These are phyloP conservation scores for Aix galericulata DNA, from an alignment of 2,113 vertebrate species.

Conservation along the genomic window DNA sequence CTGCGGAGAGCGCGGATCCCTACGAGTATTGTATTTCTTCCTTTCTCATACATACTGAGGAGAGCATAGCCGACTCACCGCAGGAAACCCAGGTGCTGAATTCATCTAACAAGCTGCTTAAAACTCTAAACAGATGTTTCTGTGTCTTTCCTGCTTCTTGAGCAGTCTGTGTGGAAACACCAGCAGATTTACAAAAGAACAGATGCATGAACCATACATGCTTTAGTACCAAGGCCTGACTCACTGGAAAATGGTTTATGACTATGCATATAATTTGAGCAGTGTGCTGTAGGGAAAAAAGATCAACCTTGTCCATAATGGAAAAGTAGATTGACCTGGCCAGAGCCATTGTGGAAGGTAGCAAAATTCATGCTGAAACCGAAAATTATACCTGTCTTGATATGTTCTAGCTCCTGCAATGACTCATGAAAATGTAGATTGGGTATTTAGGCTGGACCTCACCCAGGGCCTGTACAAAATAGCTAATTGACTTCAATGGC, in stretches of 20 bases:
- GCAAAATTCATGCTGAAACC: not conserved
- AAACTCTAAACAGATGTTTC: constrained; percentile 69
- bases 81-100: constrained; percentile 52
- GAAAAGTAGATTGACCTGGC: not conserved
- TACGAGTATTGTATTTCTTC: not conserved
- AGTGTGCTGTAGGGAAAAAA: not conserved
- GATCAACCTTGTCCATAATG: not conserved
- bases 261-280: not conserved
- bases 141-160: constrained; percentile 55
- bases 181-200: constrained; percentile 44
- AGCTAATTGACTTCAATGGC: not conserved
- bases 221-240: not conserved
- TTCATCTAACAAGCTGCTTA: constrained; percentile 65
- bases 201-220: constrained; percentile 6
- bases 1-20: not conserved
- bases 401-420: not conserved
- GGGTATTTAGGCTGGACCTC: constrained; percentile 5
- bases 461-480: not conserved
- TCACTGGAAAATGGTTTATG: constrained; percentile 11
- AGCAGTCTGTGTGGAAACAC: constrained; percentile 55
- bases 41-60: not conserved
- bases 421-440: constrained; percentile 45
- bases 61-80: not conserved
- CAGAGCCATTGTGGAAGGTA: not conserved
- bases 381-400: not conserved